Base-by-base conservation (phyloP, 2,113 vertebrate genomes). In the Pholis gunnellus region DNA sequence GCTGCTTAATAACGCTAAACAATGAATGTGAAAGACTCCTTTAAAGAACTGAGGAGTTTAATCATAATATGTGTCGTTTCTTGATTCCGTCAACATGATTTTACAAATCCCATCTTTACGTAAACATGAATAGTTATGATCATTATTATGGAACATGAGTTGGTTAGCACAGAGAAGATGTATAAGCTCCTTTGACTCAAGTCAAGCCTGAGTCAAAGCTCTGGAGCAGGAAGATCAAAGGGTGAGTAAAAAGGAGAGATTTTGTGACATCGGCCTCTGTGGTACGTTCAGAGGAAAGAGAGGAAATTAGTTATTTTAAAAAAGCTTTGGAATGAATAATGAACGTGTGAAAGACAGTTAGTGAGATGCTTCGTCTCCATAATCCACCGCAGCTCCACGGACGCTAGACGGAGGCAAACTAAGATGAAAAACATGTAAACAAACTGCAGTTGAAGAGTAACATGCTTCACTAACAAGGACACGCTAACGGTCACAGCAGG, bases 401-500 rank as follows among this genome's bases (percentile, higher is more conserved):
- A 64, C 11, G 31, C 1, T 13, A 15, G 38, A 48, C 40, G 25
- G 22, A 10, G 44, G 7, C 22, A 54, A 73, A 61, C 17, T 63
- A 3, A 29, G 40, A 60, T 48, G 68, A 22, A 29, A 57, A 7
- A n/a, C 52, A 50, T 15, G 40, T 38, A 31, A 75, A 63, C 20
- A 66, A 77, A 44, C n/a, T 18, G 14, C 27, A 52, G 81, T 2
- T 17, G n/a, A 57, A 65, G 54, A 14, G 3, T 46, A 5, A 42
- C 5, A 17, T 20, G 76, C 60, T 61, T 70, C n/a, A 20, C 38
- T 70, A 27, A 68, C 77, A 70, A 27, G 65, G 57, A 76, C 38
- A 8, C 27, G 71, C 27, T 63, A 87, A 66, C n/a, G 56, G 76
- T 82, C 54, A 57, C n/a, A 9, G 31, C 52, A 73, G 68, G 13